Evolutionary conservation across 2,888 invertebrate species (phyloP), one percentile per base, ranked within the genome.

Genomic region (Boloria euphrosyne): DNA sequence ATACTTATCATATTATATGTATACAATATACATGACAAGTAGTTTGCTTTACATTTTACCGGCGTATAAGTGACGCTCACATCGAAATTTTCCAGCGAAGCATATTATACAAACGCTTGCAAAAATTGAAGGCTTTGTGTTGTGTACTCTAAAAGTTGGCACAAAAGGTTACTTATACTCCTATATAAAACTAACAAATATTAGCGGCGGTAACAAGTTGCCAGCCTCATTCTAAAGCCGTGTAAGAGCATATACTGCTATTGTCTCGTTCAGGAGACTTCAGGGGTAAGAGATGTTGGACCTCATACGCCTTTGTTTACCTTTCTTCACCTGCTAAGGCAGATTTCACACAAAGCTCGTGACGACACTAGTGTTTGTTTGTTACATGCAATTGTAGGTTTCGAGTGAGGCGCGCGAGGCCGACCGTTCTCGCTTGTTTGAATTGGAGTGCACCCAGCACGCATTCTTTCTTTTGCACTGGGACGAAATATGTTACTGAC

Each of bases 111-210:
- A 14, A 22, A 62, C 17, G 27, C 51, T 50, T 62, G 55, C 55
- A 63, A 44, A 59, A 67, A 57, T 67, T 64, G 55, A 57, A 58
- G 59, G 59, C 63, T 58, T 54, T 67, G 67, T 70, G 65, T 64
- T 67, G 67, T 65, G 61, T 70, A 67, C 63, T 64, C 62, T 66
- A 66, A 68, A 68, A 73, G 60, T 69, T 65, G 64, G 58, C 77
- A 86, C 86, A 87, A 87, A 87, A 84, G 85, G 82, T 86, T 85
- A 79, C 81, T 81, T 81, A 78, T 81, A 80, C 80, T 84, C 79
- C 83, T 83, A 87, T 86, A 89, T 87, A 90, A 90, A 90, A 89
- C 87, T 90, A 90, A 91, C 89, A 90, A 59, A 90, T 87, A 87
- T 88, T 87, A 88, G 84, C 82, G 76, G 85, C 79, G 84, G 89